phyloP scores from a whole-genome alignment of 2,113 vertebrate genomes.

The Felis catus region DNA sequence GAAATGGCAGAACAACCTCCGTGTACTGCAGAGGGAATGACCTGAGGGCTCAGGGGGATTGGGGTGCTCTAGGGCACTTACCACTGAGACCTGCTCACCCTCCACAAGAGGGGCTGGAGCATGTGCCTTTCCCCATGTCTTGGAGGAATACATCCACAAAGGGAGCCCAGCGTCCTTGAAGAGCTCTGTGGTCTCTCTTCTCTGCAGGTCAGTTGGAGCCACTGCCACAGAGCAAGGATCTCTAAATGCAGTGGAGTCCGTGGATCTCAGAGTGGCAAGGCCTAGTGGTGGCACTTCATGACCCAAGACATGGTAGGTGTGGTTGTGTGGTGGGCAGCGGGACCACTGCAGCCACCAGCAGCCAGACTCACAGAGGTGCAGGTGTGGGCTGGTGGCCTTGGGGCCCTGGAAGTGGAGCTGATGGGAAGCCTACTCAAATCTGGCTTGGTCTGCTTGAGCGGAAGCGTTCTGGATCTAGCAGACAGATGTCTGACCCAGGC shows the following conservation, averaged over 20 bases:
- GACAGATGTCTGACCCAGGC: background rate
- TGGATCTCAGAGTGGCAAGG: background rate
- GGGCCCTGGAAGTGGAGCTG: background rate
- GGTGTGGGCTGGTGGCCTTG: background rate
- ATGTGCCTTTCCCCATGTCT: accelerated
- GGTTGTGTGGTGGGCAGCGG: background rate
- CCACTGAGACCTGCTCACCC: accelerated
- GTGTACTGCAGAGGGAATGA: too few species aligned
- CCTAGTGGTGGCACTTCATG: background rate
- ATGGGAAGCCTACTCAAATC: background rate
- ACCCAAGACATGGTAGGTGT: background rate
- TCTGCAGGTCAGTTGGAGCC: background rate
- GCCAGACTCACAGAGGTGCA: background rate
- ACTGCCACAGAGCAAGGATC: background rate
- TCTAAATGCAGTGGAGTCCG: background rate
- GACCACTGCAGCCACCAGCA: too few species aligned
- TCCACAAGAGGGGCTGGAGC: background rate
- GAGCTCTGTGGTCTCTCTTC: background rate
- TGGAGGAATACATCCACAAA: background rate
- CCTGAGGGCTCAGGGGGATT: too few species aligned
- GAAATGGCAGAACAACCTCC: background rate
- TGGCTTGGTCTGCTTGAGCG: background rate
- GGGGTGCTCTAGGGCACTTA: background rate
- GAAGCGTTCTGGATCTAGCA: background rate
- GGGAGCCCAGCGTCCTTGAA: background rate